These are phyloP conservation scores for Nematostella vectensis DNA, from an alignment of 92 coral and sea anemone genomes.

Conservation along the genomic window DNA sequence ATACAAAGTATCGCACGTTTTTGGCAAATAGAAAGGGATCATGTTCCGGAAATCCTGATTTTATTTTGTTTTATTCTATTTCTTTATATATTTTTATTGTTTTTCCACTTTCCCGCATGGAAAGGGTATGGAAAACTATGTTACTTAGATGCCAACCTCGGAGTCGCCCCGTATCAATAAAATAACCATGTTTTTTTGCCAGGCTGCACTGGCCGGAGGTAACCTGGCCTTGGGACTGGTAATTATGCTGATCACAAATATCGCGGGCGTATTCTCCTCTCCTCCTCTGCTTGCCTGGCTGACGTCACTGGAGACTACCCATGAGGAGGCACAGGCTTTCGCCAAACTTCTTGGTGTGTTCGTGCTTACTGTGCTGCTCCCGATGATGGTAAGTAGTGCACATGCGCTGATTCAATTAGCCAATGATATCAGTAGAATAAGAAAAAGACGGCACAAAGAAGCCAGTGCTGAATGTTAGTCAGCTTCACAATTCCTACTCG, in stretches of 20 bases:
- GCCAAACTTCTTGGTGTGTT: conserved; percentile 56
- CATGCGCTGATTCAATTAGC: neutral
- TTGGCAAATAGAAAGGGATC: no score
- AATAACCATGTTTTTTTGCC: no score
- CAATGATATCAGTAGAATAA: neutral
- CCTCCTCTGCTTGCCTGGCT: conserved; percentile 73
- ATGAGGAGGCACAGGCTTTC: conserved; percentile 38
- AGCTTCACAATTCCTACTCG: no score
- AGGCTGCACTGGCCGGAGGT: conserved; percentile 76
- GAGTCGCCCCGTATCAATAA: no score
- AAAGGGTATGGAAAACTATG: no score
- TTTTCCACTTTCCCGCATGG: no score
- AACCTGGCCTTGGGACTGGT: conserved; percentile 64
- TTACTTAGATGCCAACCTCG: no score
- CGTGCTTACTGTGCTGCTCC: conserved; percentile 43
- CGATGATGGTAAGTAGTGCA: conserved; percentile 61
- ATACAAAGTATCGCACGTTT: no score
- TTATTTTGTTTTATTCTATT: no score
- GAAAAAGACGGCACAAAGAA: no score
- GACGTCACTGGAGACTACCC: conserved; percentile 52
- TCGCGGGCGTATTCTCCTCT: conserved; percentile 58
- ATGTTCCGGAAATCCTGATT: no score
- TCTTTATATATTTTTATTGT: no score
- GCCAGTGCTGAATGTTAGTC: neutral
- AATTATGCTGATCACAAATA: conserved; percentile 70